These are phyloP conservation scores for Poeciliopsis turneri DNA, from an alignment of 2,797 vertebrate genomes.

Conservation along the genomic window DNA sequence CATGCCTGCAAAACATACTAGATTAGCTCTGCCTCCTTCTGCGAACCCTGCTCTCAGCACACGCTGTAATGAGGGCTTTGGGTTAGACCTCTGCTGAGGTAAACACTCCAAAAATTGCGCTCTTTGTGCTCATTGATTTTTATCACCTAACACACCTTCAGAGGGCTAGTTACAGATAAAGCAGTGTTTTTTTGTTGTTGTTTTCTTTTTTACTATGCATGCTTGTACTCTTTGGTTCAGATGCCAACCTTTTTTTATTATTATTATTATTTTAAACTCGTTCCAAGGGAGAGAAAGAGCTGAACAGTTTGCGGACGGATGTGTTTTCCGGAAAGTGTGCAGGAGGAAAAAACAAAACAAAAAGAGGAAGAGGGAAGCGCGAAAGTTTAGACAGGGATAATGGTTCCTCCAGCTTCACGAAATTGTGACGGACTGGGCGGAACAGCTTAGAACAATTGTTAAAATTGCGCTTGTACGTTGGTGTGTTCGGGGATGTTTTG, in stretches of 20 bases:
- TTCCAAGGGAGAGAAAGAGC: slow-evolving; percentile 46
- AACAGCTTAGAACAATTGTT: slow-evolving; percentile 78
- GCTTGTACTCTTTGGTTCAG: slow-evolving; percentile 51
- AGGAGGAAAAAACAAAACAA: background rate
- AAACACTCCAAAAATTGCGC: slow-evolving; percentile 67
- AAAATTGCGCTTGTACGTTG: slow-evolving; percentile 74
- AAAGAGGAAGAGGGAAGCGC: slow-evolving; percentile 32
- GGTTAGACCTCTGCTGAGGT: slow-evolving; percentile 65
- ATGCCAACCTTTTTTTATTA: slow-evolving; percentile 23
- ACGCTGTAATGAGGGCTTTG: slow-evolving; percentile 73
- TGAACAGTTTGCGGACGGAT: slow-evolving; percentile 10
- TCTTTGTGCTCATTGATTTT: slow-evolving; percentile 65
- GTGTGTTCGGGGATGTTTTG: slow-evolving; percentile 77
- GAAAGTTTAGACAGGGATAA: slow-evolving; percentile 66
- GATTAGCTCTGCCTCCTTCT: slow-evolving; percentile 68
- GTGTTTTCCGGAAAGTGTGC: slow-evolving; percentile 13
- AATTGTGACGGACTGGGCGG: slow-evolving; percentile 69
- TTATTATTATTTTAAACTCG: background rate
- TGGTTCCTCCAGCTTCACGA: slow-evolving; percentile 62
- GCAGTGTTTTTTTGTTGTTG: slow-evolving; percentile 6
- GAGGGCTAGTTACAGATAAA: slow-evolving; percentile 47
- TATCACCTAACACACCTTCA: slow-evolving; percentile 47
- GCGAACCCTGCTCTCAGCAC: slow-evolving; percentile 67
- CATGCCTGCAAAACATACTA: slow-evolving; percentile 73
- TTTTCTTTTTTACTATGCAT: slow-evolving; percentile 25